Evolutionary conservation across 30 jellyfish, hydroid and myxozoan species (phyloP).

Genomic region (Cassiopea andromeda): DNA sequence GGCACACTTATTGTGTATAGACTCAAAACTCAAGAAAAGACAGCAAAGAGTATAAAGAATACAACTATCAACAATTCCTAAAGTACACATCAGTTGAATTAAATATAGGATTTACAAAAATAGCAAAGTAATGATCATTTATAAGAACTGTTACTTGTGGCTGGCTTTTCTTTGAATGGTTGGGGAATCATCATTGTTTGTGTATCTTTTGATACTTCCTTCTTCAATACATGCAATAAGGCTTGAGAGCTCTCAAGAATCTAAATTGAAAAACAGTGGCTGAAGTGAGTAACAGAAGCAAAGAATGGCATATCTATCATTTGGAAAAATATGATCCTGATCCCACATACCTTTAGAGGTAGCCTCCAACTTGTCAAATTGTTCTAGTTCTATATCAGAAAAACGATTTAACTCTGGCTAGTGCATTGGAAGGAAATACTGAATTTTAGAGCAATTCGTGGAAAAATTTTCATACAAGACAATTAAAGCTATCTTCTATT

Average conservation of each 20-base stretch:
- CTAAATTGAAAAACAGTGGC: conserved; percentile 12
- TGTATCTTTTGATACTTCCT: conserved; percentile 80
- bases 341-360: no score
- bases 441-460: no score
- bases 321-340: no score
- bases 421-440: no score
- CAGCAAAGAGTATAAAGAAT: not conserved
- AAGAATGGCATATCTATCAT: no score
- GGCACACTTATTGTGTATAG: not conserved
- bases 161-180: conserved; percentile 45
- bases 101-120: not conserved
- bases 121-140: not conserved
- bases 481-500: no score
- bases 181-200: not conserved
- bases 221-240: conserved; percentile 87
- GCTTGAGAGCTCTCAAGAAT: conserved; percentile 97
- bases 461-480: no score
- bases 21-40: not conserved
- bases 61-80: not conserved
- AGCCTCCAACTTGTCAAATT: no score
- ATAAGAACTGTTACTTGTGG: conserved; percentile 21
- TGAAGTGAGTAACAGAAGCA: no score
- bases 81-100: not conserved
- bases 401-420: no score
- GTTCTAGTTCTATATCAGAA: no score